Percentiles rank a stretch among this genome's conserved stretches.
Conservation (phyloP, 2,797 vertebrate species). For the Melopsittacus undulatus region DNA sequence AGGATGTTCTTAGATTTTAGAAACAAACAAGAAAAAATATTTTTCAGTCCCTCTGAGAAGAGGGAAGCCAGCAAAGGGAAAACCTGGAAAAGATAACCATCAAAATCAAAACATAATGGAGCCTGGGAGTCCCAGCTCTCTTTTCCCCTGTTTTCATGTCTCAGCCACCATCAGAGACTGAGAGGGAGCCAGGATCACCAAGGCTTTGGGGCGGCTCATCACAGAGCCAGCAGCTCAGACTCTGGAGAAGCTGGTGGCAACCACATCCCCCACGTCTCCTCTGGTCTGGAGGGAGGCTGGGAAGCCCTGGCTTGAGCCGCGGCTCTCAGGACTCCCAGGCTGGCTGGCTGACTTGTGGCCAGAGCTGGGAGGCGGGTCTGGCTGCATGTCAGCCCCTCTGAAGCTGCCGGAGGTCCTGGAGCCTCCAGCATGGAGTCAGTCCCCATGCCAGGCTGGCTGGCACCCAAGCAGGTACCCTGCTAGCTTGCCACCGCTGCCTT, state of each 20-base stretch:
- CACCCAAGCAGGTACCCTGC: not conserved
- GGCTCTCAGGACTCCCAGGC: not conserved
- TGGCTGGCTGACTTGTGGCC: not conserved
- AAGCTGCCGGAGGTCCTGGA: conserved; percentile 2
- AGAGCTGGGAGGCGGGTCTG: conserved; percentile 15
- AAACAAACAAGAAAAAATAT: not conserved
- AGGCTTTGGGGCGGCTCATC: not conserved
- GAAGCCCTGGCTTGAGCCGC: not conserved
- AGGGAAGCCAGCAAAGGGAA: not conserved
- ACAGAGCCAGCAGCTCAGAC: not conserved
- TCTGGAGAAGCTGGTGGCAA: not conserved
- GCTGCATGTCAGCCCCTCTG: not conserved
- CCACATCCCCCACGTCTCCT: conserved; percentile 15
- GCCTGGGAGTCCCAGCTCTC: not conserved
- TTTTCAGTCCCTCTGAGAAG: not conserved
- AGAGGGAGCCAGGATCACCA: conserved; percentile 8
- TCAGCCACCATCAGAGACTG: conserved; percentile 10
- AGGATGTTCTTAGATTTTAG: not conserved
- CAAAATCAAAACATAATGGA: conserved; percentile 10
- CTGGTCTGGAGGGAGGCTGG: not conserved
- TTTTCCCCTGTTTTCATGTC: not conserved
- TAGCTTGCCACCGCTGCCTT: not conserved
- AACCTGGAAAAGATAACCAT: conserved; percentile 13
- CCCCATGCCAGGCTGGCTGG: not conserved
- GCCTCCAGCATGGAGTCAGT: not conserved